phyloP scores from a whole-genome alignment of 2,797 vertebrate species.

The Rachycentron canadum region DNA sequence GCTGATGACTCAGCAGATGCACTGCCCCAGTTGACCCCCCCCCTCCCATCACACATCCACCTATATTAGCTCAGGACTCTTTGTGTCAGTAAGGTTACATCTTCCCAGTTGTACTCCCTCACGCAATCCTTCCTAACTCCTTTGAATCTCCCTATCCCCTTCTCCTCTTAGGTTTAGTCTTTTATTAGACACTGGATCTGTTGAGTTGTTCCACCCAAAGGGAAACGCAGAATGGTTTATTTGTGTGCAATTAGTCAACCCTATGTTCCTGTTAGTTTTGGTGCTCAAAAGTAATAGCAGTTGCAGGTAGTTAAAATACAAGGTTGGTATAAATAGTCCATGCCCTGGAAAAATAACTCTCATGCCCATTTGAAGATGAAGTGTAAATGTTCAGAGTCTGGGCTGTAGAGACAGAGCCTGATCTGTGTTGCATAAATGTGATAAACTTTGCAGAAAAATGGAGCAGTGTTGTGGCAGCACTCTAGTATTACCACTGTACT shows the following conservation, averaged over 20 bases:
- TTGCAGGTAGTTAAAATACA: conserved; percentile 21
- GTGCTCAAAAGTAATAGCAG: neutral
- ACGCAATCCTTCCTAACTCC: neutral
- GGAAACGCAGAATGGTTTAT: conserved; percentile 34
- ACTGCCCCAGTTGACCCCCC: conserved; percentile 36
- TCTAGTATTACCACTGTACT: conserved; percentile 42
- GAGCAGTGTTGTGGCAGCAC: conserved; percentile 29
- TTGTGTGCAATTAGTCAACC: conserved; percentile 20
- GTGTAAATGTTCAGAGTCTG: conserved; percentile 6
- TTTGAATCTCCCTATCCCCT: neutral
- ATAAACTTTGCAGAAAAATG: conserved; percentile 24
- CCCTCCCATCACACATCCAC: conserved; percentile 7
- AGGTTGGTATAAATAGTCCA: conserved; percentile 30
- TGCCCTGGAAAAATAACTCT: conserved; percentile 3
- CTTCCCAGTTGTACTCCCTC: neutral
- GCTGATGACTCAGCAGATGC: conserved; percentile 63
- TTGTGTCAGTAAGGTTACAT: conserved; percentile 1
- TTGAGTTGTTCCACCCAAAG: neutral
- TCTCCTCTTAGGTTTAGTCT: conserved; percentile 14
- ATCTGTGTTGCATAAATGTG: conserved; percentile 29
- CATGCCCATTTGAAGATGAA: conserved; percentile 18
- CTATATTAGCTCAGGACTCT: conserved; percentile 21
- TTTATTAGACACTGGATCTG: conserved; percentile 42
- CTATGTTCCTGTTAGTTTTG: neutral
- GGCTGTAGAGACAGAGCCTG: neutral